These are phyloP conservation scores for Potamarius usumacintae DNA, from an alignment of 2,113 vertebrate genomes.

Conservation along the genomic window DNA sequence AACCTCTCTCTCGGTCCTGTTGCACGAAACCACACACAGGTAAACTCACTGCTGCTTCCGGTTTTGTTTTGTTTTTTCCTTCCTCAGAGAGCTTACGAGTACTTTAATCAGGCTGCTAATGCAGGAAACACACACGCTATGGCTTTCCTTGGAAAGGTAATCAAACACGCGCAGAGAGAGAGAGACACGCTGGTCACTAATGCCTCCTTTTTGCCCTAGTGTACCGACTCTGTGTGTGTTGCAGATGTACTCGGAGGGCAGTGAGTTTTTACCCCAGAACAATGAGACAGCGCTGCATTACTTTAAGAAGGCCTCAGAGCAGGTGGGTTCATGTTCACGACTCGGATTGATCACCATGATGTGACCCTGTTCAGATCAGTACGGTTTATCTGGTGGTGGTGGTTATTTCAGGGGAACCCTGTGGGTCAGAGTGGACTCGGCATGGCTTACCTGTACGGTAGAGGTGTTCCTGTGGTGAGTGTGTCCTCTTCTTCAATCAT, in stretches of 20 bases:
- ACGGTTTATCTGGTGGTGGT: background rate
- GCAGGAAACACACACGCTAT: slow-evolving; percentile 96
- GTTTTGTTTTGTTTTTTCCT: slow-evolving; percentile 5
- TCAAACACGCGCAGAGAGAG: no score
- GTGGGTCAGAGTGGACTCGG: slow-evolving; percentile 97
- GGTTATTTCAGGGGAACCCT: slow-evolving; percentile 84
- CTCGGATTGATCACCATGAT: background rate
- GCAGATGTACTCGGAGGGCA: slow-evolving; percentile 98
- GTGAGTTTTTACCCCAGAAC: slow-evolving; percentile 89
- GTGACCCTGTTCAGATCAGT: slow-evolving; percentile 22
- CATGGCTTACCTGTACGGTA: slow-evolving; percentile 96
- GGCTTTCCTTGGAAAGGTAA: slow-evolving; percentile 96
- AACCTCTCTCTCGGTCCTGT: background rate
- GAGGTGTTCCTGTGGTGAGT: slow-evolving; percentile 94
- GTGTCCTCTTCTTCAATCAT: no score
- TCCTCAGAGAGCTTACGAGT: slow-evolving; percentile 92
- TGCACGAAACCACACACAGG: background rate
- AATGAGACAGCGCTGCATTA: slow-evolving; percentile 96
- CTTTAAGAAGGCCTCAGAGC: slow-evolving; percentile 96
- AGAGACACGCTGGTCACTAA: no score
- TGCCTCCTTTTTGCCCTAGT: background rate
- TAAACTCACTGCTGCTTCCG: background rate
- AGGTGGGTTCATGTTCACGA: slow-evolving; percentile 74
- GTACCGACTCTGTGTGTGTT: slow-evolving; percentile 7
- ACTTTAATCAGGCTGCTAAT: slow-evolving; percentile 96